Percentiles rank a stretch among this genome's conserved stretches.
Evolutionary conservation across 2,797 vertebrate species (phyloP).

Genomic region (Oceanodroma leucorhoa): DNA sequence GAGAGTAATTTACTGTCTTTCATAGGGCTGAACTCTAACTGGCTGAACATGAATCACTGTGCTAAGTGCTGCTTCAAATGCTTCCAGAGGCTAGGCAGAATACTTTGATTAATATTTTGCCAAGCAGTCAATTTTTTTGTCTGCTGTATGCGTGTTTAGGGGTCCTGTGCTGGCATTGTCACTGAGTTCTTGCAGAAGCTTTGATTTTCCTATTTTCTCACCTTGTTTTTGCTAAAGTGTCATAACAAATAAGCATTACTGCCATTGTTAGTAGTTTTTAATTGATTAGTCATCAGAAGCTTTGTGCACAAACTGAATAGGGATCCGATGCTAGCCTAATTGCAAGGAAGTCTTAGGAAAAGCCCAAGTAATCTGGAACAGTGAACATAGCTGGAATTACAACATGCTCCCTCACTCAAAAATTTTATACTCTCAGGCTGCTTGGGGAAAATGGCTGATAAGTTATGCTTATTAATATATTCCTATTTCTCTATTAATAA

Average conservation of each 20-base stretch:
- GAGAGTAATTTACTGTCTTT: background rate
- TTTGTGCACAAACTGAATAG: background rate
- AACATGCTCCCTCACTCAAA: background rate
- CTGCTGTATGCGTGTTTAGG: rapidly evolving
- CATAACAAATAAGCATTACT: background rate
- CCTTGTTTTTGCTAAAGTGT: background rate
- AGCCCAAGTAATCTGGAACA: background rate
- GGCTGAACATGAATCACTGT: background rate
- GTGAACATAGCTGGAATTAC: background rate
- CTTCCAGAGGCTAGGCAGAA: background rate
- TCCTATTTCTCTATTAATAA: background rate
- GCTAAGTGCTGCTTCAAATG: background rate
- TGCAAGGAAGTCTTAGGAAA: background rate
- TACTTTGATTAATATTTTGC: background rate
- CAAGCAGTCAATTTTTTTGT: background rate
- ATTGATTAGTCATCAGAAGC: background rate
- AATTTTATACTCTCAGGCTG: background rate
- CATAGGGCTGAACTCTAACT: background rate
- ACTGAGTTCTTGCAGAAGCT: background rate
- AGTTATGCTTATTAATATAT: background rate
- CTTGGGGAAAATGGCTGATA: background rate
- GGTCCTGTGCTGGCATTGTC: background rate
- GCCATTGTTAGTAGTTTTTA: background rate
- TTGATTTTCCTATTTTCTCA: background rate
- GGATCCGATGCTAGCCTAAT: background rate